Evolutionary conservation across 1,140 invertebrate genomes (phyloP), one percentile per base, ranked within the genome.

Genomic region (Lethrus apterus): DNA sequence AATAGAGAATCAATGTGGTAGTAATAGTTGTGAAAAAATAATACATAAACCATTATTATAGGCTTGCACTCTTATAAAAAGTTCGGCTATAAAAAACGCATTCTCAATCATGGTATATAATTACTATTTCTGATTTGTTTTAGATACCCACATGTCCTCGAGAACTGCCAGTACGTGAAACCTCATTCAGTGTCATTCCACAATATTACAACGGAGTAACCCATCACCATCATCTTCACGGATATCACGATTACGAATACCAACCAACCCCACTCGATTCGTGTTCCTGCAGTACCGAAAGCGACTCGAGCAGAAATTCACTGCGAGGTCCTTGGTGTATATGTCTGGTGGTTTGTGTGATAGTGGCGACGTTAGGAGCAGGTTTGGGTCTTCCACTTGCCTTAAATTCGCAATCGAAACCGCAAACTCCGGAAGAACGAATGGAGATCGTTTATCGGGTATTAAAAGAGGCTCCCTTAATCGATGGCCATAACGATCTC

Each of bases 401-500:
- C 30, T 51, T 55, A 14, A 8, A 49, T 7, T 17, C 32, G 20
- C 17, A 48, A 13, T 13, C 36, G 23, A 23, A 50, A 47, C 51
- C 55, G 34, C 50, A 54, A 50, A 57, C 59, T 5, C 33, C 48
- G 17, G 53, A 63, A 45, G 53, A 63, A 42, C 50, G 59, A 10
- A 31, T 63, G 26, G 45, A 59, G 8, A 32, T 55, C 29, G 54
- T 60, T 18, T 35, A 48, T 31, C 40, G 46, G 29, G 71, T 80
- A 55, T 66, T 80, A 48, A 72, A 74, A 41, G 76, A 79, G 44
- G 71, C 74, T 9, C 78, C 78, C 5, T 67, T 80, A 8, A 71
- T 76, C 18, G 78, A 80, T 67, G 90, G 88, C 38, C 89, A 92
- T 69, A 93, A 92, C 67, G 88, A 92, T 69, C 76, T 92, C 59